Percentiles rank a stretch among this genome's conserved stretches.
phyloP scores from a whole-genome alignment of 2,797 vertebrate genomes.

The Selene dorsalis region DNA sequence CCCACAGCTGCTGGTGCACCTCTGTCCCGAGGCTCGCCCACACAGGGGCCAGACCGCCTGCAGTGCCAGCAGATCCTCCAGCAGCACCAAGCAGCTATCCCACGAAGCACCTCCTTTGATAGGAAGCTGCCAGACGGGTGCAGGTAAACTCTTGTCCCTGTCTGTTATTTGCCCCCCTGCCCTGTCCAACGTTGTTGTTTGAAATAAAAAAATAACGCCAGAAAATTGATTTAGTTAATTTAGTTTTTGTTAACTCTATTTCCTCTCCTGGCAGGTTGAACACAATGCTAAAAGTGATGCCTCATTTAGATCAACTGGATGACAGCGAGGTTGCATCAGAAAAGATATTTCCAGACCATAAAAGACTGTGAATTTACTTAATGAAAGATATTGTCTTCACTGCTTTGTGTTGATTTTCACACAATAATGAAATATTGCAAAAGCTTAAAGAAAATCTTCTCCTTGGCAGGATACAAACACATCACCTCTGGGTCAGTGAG shows the following conservation, averaged over 20 bases:
- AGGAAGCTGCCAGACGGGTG: conserved; percentile 93
- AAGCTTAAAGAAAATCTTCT: neutral
- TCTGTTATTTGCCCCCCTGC: neutral
- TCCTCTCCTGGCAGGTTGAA: neutral
- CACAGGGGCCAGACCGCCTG: conserved; percentile 90
- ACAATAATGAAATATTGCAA: neutral
- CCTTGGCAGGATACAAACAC: neutral
- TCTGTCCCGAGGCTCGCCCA: conserved; percentile 90
- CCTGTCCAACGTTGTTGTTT: neutral
- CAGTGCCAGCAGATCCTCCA: conserved; percentile 93
- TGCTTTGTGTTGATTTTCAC: neutral
- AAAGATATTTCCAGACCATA: neutral
- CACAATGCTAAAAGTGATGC: neutral
- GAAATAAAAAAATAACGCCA: neutral
- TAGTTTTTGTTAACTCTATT: neutral
- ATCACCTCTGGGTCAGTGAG: neutral
- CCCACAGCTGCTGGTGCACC: conserved; percentile 88
- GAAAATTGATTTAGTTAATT: neutral
- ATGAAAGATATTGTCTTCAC: no score
- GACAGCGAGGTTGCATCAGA: conserved; percentile 6
- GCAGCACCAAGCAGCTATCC: conserved; percentile 90
- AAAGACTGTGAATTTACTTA: neutral
- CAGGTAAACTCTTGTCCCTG: conserved; percentile 82
- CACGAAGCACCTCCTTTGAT: conserved; percentile 96
- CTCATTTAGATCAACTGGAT: neutral